Evolutionary conservation across 2,797 vertebrate species (phyloP).

Genomic region (Tenualosa ilisha): DNA sequence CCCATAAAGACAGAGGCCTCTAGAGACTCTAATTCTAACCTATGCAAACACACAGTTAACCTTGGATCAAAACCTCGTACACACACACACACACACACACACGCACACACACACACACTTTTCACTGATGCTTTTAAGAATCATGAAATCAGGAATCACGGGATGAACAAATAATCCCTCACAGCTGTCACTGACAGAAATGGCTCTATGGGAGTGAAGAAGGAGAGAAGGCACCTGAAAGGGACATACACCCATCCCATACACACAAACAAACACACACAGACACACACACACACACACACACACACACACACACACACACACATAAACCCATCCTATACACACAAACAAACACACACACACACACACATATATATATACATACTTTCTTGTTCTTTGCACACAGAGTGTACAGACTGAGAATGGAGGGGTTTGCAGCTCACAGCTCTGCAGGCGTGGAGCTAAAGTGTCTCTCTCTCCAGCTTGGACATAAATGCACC

Average conservation of each 20-base stretch:
- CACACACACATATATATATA: too few species aligned
- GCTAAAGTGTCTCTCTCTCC: not conserved
- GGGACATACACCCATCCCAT: too few species aligned
- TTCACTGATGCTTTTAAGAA: not conserved
- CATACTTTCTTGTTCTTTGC: not conserved
- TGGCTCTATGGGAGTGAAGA: not conserved
- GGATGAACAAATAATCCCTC: slow-evolving; percentile 26
- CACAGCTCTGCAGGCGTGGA: too few species aligned
- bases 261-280: too few species aligned
- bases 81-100: not conserved
- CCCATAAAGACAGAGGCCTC: not conserved
- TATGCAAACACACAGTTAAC: slow-evolving; percentile 19
- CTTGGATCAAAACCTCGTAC: not conserved
- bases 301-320: not conserved
- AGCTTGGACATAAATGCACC: too few species aligned
- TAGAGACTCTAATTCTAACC: not conserved
- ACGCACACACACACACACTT: not conserved
- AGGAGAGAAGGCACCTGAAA: not conserved
- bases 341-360: too few species aligned
- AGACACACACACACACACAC: too few species aligned
- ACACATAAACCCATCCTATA: too few species aligned
- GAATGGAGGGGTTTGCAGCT: too few species aligned
- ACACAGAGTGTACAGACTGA: too few species aligned
- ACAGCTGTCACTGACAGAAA: slow-evolving; percentile 3
- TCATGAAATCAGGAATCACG: not conserved